Conservation (phyloP, 2,113 vertebrate species). For the Limnothrissa miodon region DNA sequence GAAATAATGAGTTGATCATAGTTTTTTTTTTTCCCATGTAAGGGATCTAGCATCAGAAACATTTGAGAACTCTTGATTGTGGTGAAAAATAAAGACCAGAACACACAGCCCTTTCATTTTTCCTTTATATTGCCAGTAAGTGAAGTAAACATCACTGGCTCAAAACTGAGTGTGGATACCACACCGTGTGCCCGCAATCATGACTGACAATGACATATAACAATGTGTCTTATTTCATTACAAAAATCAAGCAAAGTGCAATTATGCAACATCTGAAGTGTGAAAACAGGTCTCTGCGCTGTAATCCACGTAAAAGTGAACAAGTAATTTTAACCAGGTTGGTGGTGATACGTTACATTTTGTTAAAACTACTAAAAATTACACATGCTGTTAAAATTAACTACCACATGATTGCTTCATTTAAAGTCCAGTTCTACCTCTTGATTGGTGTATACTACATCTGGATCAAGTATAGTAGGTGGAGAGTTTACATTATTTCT, state of each 20-base stretch:
- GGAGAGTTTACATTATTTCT: not conserved
- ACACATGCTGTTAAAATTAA: not conserved
- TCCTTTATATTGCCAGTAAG: not conserved
- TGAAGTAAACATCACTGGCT: not conserved
- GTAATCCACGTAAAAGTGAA: not conserved
- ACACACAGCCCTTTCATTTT: not conserved
- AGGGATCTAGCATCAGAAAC: no score
- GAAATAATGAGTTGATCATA: no score
- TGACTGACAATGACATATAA: not conserved
- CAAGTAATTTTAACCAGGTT: not conserved
- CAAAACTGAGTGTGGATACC: not conserved
- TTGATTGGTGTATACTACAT: not conserved
- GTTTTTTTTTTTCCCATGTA: no score
- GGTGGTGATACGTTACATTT: not conserved
- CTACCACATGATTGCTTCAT: not conserved
- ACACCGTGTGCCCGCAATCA: not conserved
- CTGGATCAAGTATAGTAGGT: not conserved
- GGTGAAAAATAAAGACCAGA: no score
- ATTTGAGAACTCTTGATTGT: no score
- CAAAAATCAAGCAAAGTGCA: conserved; percentile 8
- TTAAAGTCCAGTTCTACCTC: not conserved
- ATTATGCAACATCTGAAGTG: conserved; percentile 3
- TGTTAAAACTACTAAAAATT: not conserved
- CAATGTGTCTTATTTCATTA: not conserved
- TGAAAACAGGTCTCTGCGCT: not conserved